Conservation (phyloP, 2,888 invertebrate genomes). For the Scaptodrosophila latifasciaeformis region DNA sequence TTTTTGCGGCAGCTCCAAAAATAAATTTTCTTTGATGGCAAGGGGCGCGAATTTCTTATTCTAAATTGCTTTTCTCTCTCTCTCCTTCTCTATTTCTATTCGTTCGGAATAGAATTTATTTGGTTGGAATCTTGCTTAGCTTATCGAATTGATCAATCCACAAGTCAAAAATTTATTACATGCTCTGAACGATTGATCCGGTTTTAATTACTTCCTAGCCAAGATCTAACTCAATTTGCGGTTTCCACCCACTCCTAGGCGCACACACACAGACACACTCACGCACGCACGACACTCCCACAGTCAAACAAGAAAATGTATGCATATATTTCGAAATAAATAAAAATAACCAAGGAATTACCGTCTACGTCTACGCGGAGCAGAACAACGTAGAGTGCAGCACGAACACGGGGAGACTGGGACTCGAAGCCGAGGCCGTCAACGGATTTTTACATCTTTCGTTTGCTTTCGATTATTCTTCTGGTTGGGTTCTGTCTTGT, state of each 20-base stretch:
- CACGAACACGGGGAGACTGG: slow-evolving; percentile 64
- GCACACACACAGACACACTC: slow-evolving; percentile 5
- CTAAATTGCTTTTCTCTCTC: no score
- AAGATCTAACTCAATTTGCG: no score
- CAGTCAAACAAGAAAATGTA: neutral
- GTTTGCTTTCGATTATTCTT: slow-evolving; percentile 26
- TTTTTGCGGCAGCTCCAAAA: slow-evolving; percentile 61
- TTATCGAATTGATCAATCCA: no score
- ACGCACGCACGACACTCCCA: neutral
- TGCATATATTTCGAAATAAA: slow-evolving; percentile 10
- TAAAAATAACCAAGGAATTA: slow-evolving; percentile 25
- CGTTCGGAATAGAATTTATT: no score
- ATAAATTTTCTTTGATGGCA: slow-evolving; percentile 51
- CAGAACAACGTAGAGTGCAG: slow-evolving; percentile 57
- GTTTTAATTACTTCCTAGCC: slow-evolving; percentile 4
- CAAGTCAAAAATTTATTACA: no score
- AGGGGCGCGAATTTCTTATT: no score
- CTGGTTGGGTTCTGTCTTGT: no score
- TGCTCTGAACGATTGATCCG: no score
- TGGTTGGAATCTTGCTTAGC: no score
- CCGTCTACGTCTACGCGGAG: slow-evolving; percentile 54
- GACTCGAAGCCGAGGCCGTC: slow-evolving; percentile 37
- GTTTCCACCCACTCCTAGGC: neutral
- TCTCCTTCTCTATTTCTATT: no score
- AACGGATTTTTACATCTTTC: slow-evolving; percentile 51